Evolutionary conservation across 2,113 vertebrate genomes (phyloP).

Genomic region (Stegostoma tigrinum): DNA sequence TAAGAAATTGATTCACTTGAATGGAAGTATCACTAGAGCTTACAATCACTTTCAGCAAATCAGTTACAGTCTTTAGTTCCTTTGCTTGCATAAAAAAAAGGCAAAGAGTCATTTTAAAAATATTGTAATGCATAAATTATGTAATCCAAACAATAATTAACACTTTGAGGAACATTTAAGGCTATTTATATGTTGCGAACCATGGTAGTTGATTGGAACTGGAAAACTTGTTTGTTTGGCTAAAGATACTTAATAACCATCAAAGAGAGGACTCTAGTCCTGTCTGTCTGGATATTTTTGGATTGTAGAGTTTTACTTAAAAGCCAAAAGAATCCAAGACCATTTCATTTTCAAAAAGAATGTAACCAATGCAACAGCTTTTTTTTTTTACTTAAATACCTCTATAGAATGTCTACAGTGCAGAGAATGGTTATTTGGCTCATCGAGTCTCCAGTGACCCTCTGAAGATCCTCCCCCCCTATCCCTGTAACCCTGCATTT

Average conservation of each 20-base stretch:
- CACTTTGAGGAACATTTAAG: neutral
- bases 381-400: too few relatives aligned
- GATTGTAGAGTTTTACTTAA: neutral
- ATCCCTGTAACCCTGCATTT: too few relatives aligned
- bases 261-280: neutral
- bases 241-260: neutral
- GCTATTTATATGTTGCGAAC: neutral
- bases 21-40: neutral
- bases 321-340: neutral
- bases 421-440: too few relatives aligned
- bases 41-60: neutral
- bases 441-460: too few relatives aligned
- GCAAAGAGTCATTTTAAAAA: neutral
- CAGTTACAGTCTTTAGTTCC: neutral
- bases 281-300: neutral
- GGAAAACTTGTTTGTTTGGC: neutral
- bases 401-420: too few relatives aligned
- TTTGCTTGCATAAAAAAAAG: neutral
- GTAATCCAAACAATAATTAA: neutral
- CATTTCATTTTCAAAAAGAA: neutral
- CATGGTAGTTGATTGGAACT: neutral
- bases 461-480: too few relatives aligned
- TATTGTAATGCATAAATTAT: neutral
- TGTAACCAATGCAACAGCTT: neutral
- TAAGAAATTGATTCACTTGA: neutral